These are phyloP conservation scores for Trissonchulus latispiculum DNA, from an alignment of 2,888 invertebrate genomes.

Conservation along the genomic window DNA sequence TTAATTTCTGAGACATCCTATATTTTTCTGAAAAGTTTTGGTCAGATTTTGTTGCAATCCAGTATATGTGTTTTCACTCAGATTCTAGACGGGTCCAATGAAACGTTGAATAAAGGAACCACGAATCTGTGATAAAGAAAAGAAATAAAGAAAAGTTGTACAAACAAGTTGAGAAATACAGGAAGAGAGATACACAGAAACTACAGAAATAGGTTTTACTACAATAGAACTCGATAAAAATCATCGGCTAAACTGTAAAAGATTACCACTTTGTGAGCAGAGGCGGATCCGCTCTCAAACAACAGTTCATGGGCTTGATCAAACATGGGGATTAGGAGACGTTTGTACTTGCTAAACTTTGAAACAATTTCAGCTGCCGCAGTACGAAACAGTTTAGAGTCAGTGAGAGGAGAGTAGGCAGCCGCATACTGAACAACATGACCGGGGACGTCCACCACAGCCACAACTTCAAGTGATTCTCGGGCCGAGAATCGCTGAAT, in stretches of 20 bases:
- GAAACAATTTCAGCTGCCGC: not conserved
- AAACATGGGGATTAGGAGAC: not conserved
- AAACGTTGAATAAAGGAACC: no score
- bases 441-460: not conserved
- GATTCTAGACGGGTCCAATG: no score
- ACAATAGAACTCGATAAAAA: not conserved
- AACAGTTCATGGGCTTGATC: slow-evolving; percentile 1
- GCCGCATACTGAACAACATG: not conserved
- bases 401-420: not conserved
- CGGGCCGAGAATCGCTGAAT: slow-evolving; percentile 9
- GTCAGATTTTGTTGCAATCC: no score
- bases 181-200: no score
- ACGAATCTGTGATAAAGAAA: no score
- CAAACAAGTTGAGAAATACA: no score
- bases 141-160: no score
- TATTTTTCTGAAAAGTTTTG: no score
- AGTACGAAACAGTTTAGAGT: not conserved
- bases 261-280: not conserved
- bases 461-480: slow-evolving; percentile 8
- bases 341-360: slow-evolving; percentile 15
- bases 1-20: no score
- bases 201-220: not conserved
- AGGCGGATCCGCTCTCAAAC: not conserved
- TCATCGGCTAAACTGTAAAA: not conserved
- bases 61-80: no score